phyloP scores from a whole-genome alignment of 2,888 invertebrate genomes.

The Pocota personata region DNA sequence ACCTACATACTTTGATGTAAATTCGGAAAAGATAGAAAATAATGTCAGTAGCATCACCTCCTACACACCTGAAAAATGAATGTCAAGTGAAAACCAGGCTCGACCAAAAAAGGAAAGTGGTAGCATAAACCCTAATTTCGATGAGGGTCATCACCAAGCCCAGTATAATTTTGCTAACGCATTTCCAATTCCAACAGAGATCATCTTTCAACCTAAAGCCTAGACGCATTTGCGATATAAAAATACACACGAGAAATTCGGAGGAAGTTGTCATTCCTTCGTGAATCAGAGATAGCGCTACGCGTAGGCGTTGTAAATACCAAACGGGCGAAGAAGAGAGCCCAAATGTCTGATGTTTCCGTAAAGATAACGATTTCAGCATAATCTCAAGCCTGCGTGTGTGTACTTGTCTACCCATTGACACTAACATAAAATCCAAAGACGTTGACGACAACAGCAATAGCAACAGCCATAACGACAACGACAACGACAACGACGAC shows the following conservation, averaged over 20 bases:
- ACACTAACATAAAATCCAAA: slow-evolving; percentile 31
- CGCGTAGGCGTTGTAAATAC: slow-evolving; percentile 50
- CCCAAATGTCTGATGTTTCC: slow-evolving; percentile 66
- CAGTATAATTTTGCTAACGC: neutral
- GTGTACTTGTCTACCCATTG: slow-evolving; percentile 26
- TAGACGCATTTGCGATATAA: neutral
- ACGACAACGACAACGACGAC: neutral
- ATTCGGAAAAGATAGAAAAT: too few relatives aligned
- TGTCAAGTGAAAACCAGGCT: neutral
- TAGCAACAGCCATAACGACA: slow-evolving; percentile 1
- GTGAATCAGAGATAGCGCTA: slow-evolving; percentile 44
- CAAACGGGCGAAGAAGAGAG: slow-evolving; percentile 8
- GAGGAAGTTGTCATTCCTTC: slow-evolving; percentile 51
- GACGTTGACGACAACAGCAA: neutral
- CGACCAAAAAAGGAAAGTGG: slow-evolving; percentile 20
- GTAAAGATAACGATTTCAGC: slow-evolving; percentile 61
- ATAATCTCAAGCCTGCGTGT: slow-evolving; percentile 50
- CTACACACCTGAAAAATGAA: neutral
- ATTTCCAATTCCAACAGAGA: neutral
- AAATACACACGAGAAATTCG: neutral
- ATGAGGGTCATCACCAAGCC: slow-evolving; percentile 8
- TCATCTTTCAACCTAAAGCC: slow-evolving; percentile 14
- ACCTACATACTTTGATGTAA: too few relatives aligned
- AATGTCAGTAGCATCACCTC: neutral
- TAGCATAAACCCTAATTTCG: slow-evolving; percentile 15